Evolutionary conservation across 1,140 invertebrate genomes (phyloP), one percentile per base, ranked within the genome.

Genomic region (Ganaspis sp.): DNA sequence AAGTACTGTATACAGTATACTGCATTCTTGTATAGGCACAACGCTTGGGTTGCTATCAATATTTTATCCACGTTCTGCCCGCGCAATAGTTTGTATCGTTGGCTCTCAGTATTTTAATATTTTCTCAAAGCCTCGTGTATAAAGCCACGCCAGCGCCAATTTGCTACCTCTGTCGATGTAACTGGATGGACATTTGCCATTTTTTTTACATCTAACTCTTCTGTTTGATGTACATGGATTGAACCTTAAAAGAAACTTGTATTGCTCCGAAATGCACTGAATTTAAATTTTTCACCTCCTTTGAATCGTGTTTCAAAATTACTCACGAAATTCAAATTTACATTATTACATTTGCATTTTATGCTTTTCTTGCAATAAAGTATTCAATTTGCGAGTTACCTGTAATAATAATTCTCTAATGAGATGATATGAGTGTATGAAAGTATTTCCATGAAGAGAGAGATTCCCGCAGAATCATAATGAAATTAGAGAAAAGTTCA

Each of bases 91-190:
- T 78, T 53, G 21, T 21, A 53, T 37, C 75, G 70, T 71, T 81
- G n/a, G 70, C 70, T 74, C 17, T 5, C n/a, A n/a, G 37, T 76
- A 71, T 82, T 79, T 77, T 78, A 72, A 83, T 78, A 76, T 76
- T 82, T 74, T 74, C 37, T 58, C 71, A 70, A 82, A 80, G 75
- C 29, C 70, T 11, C 11, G 21, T 4, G 11, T 2, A 26, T 21
- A 70, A 73, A 77, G 73, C 72, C 6, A 42, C 53, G 80, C 23
- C 78, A 75, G 70, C 9, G 70, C n/a, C 75, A 80, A 83, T 83
- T 82, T 73, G 58, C 72, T 42, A 45, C 37, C 72, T 37, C n/a
- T 23, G 45, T 29, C 69, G 23, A 64, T 64, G 54, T 29, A 15
- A 64, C 54, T 64, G 9, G 54, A 64, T 64, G 54, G 54, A 64